Evolutionary conservation across 2,797 vertebrate species (phyloP).

Genomic region (Enteromius afrohamiltoni): DNA sequence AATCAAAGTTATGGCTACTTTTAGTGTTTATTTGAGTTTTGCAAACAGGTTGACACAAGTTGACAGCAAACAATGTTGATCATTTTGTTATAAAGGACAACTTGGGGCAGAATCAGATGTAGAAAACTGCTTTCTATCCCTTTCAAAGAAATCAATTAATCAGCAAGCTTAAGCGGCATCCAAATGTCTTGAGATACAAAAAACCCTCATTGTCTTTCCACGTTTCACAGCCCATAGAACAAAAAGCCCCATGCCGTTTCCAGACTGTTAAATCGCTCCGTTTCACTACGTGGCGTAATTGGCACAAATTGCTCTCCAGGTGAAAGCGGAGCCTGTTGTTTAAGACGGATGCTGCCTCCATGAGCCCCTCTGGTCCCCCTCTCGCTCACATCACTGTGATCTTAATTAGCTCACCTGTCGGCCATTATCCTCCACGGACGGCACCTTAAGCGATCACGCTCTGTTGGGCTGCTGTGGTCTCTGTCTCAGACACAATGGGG

Average conservation of each 20-base stretch:
- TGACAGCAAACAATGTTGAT: no score
- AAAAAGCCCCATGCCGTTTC: slow-evolving; percentile 80
- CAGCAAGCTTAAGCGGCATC: slow-evolving; percentile 38
- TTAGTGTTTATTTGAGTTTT: not conserved
- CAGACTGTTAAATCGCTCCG: slow-evolving; percentile 83
- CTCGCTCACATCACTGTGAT: slow-evolving; percentile 71
- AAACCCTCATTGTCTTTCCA: slow-evolving; percentile 39
- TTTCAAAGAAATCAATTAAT: slow-evolving; percentile 46
- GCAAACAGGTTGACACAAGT: not conserved
- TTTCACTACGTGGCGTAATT: slow-evolving; percentile 84
- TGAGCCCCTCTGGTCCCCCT: slow-evolving; percentile 39
- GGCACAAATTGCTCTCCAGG: slow-evolving; percentile 85
- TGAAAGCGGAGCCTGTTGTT: slow-evolving; percentile 84
- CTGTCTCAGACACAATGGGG: slow-evolving; percentile 71
- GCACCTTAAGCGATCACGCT: slow-evolving; percentile 77
- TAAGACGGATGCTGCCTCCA: slow-evolving; percentile 73
- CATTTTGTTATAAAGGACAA: not conserved
- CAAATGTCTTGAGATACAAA: slow-evolving; percentile 50
- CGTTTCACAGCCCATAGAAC: slow-evolving; percentile 36
- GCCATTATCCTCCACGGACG: slow-evolving; percentile 58
- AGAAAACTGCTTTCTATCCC: slow-evolving; percentile 2
- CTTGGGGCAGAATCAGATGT: not conserved
- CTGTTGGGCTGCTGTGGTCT: slow-evolving; percentile 72
- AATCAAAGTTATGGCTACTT: not conserved
- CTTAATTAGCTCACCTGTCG: slow-evolving; percentile 77